A percentile compares a stretch with the other conserved stretches of the same genome.
These are phyloP conservation scores for Nineta flava DNA, from an alignment of 2,888 invertebrate species.

Conservation along the genomic window DNA sequence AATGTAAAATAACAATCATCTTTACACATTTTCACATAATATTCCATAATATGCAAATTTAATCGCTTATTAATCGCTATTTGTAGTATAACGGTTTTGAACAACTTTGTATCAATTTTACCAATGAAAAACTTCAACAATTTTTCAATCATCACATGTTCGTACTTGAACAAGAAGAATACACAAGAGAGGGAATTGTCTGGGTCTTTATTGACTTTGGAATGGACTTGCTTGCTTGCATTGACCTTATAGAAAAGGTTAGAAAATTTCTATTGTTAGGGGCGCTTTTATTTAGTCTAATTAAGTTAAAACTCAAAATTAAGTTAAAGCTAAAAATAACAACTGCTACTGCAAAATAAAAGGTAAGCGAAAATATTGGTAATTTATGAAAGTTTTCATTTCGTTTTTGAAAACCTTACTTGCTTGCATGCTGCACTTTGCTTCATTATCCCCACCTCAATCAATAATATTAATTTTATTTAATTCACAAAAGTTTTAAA, in stretches of 20 bases:
- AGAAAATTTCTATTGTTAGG: slow-evolving; percentile 11
- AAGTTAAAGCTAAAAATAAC: neutral
- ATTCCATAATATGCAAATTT: neutral
- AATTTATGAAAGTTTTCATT: too few relatives aligned
- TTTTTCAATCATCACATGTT: slow-evolving; percentile 99
- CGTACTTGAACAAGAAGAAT: slow-evolving; percentile 93
- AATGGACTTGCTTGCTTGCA: slow-evolving; percentile 90
- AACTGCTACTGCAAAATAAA: neutral
- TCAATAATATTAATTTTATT: too few relatives aligned
- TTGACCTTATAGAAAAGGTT: slow-evolving; percentile 89
- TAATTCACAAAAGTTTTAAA: too few relatives aligned
- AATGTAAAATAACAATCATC: neutral
- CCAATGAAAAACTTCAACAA: slow-evolving; percentile 94
- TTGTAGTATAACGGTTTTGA: slow-evolving; percentile 86
- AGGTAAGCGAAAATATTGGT: neutral
- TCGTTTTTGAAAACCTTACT: too few relatives aligned
- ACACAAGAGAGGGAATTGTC: slow-evolving; percentile 84
- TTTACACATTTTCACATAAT: neutral
- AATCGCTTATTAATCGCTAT: neutral
- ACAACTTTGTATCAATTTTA: slow-evolving; percentile 97
- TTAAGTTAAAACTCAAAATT: too few relatives aligned
- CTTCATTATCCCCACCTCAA: too few relatives aligned
- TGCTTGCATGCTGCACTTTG: too few relatives aligned
- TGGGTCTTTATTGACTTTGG: slow-evolving; percentile 97
- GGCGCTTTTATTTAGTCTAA: neutral